phyloP scores from a whole-genome alignment of 2,113 vertebrate species.

The Gymnorhina tibicen region DNA sequence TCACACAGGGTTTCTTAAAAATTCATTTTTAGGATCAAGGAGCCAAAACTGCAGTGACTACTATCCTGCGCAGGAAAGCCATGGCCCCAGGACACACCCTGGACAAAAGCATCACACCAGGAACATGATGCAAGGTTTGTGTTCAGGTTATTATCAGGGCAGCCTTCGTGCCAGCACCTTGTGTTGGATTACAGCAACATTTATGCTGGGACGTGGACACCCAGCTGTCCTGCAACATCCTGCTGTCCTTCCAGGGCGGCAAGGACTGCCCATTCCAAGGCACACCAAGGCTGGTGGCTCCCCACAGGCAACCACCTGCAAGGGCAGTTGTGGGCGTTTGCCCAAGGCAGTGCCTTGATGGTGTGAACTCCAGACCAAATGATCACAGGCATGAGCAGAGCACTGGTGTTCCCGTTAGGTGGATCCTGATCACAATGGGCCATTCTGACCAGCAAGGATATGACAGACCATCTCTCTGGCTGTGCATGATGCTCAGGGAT shows the following conservation, averaged over 20 bases:
- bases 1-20: not conserved
- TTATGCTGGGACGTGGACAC: not conserved
- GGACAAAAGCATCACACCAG: not conserved
- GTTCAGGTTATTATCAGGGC: not conserved
- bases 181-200: not conserved
- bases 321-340: accelerated
- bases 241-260: not conserved
- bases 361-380: not conserved
- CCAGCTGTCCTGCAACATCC: accelerated
- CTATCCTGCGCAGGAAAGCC: not conserved
- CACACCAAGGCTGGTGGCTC: accelerated
- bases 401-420: accelerated
- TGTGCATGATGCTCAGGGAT: not conserved
- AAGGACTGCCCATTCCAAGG: not conserved
- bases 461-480: not conserved
- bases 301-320: not conserved
- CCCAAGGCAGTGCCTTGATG: not conserved
- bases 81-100: not conserved
- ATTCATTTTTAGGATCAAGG: not conserved
- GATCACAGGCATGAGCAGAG: not conserved
- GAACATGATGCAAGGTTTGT: accelerated
- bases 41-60: not conserved
- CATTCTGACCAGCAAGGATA: not conserved
- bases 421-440: not conserved
- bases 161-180: accelerated